Evolutionary conservation across 2,113 vertebrate genomes (phyloP).

Genomic region (Alexandromys fortis): DNA sequence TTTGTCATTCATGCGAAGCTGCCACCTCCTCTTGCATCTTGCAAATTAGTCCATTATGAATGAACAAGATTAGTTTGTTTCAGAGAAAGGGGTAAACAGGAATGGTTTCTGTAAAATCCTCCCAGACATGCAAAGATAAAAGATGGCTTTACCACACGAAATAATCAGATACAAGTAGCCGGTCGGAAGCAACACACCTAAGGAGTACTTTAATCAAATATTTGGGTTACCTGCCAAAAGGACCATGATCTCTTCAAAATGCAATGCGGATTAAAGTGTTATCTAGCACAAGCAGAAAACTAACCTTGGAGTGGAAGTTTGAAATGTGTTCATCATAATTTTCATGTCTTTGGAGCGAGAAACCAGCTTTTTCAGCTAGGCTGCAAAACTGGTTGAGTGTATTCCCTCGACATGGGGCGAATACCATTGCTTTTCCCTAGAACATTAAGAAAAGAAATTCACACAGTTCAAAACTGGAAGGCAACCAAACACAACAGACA

Average conservation of each 20-base stretch:
- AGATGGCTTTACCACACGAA: conserved; percentile 87
- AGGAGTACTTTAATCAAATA: conserved; percentile 89
- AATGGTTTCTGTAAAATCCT: conserved; percentile 86
- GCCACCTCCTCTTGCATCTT: conserved; percentile 79
- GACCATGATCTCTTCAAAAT: conserved; percentile 91
- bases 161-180: conserved; percentile 90
- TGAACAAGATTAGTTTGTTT: conserved; percentile 82
- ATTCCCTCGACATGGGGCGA: conserved; percentile 94
- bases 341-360: conserved; percentile 93
- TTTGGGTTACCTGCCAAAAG: conserved; percentile 91
- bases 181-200: conserved; percentile 88
- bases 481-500: conserved; percentile 72
- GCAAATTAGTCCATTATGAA: conserved; percentile 86
- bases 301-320: conserved; percentile 97
- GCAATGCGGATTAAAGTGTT: conserved; percentile 90
- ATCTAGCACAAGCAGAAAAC: conserved; percentile 90
- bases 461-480: conserved; percentile 83
- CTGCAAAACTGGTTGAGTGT: conserved; percentile 95
- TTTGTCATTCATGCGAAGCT: conserved; percentile 76
- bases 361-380: conserved; percentile 93
- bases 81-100: conserved; percentile 83
- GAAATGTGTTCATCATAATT: conserved; percentile 97
- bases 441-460: conserved; percentile 85
- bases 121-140: conserved; percentile 88
- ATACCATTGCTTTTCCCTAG: conserved; percentile 95